Conservation (phyloP, 1,140 invertebrate species). For the Drosophila nannoptera region DNA sequence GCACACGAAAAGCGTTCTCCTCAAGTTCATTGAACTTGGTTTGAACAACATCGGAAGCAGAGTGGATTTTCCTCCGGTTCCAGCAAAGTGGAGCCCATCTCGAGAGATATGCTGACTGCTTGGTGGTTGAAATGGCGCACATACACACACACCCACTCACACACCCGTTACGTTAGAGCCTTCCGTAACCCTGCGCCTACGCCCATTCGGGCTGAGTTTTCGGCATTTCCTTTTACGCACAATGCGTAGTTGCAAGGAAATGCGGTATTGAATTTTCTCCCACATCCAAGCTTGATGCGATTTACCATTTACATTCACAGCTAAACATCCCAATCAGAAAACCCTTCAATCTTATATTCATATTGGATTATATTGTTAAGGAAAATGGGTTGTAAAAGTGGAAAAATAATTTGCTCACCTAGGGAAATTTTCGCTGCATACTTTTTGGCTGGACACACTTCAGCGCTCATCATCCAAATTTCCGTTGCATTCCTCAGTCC, state of each 20-base stretch:
- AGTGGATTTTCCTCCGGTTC: conserved; percentile 24
- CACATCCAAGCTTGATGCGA: background rate
- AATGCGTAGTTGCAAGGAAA: background rate
- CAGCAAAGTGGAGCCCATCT: conserved; percentile 20
- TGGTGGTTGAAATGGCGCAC: conserved; percentile 30
- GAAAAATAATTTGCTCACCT: too few relatives aligned
- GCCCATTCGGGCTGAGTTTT: conserved; percentile 10
- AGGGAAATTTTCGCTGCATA: too few relatives aligned
- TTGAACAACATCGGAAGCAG: conserved; percentile 46
- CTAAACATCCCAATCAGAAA: too few relatives aligned
- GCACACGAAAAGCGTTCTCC: conserved; percentile 22
- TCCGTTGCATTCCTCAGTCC: too few relatives aligned
- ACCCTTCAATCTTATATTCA: too few relatives aligned
- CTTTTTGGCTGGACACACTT: too few relatives aligned
- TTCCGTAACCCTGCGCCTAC: conserved; percentile 5
- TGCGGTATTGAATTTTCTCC: background rate
- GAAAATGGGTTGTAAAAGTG: too few relatives aligned
- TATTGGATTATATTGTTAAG: too few relatives aligned
- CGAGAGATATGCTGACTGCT: conserved; percentile 13
- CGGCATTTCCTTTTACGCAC: background rate
- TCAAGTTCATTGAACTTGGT: conserved; percentile 54
- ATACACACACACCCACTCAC: conserved; percentile 9
- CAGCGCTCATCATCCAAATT: too few relatives aligned
- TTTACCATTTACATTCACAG: too few relatives aligned
- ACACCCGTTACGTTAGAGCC: conserved; percentile 34